Base-by-base conservation (phyloP, 2,113 vertebrate genomes). In the Clarias macrocephalus region DNA sequence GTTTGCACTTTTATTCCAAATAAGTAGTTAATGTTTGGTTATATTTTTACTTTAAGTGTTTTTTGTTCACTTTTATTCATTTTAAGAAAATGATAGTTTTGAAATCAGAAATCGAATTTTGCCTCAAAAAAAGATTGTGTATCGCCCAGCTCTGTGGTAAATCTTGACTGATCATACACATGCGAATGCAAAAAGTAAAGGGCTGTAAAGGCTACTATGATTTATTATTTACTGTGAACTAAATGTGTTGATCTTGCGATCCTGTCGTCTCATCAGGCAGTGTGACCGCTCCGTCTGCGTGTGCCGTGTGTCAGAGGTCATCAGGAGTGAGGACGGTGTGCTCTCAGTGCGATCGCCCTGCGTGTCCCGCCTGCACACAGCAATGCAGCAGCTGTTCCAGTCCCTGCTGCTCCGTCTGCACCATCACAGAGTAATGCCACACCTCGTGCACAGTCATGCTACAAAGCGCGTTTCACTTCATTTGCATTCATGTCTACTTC, bases 351-450 rank as follows among this genome's bases (percentile, higher is more conserved):
- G 95, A 95, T n/a, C 93, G 94, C 2, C 89, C 59, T 0, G 87
- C 73, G 62, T 96, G 95, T 83, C 84, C 90, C 30, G 88, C 93
- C 84, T 96, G 95, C 83, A 92, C 89, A 16, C 92, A 90, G 2
- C 92, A 93, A 80, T 96, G 95, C 88, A 93, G 90, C 73, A 87
- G 85, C 91, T 96, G 95, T 88, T 93, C 89, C 84, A 88, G 89
- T 80, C 79, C 65, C 85, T 95, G 93, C 92, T 96, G 95, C 92
- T 95, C 94, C 1, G 76, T 96, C 76, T 96, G 95, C 91, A 92
- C 94, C 5, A 84, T 93, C 42, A 91, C 92, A 48, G 95, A 96
- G 95, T 95, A 89, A 93, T 23, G 21, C 3, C 42, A 57, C 59
- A 13, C 80, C 25, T 28, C 2, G 19, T 21, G 30, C 54, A 21